Evolutionary conservation across 2,797 vertebrate species (phyloP).

Genomic region (Phataginus tetradactyla): DNA sequence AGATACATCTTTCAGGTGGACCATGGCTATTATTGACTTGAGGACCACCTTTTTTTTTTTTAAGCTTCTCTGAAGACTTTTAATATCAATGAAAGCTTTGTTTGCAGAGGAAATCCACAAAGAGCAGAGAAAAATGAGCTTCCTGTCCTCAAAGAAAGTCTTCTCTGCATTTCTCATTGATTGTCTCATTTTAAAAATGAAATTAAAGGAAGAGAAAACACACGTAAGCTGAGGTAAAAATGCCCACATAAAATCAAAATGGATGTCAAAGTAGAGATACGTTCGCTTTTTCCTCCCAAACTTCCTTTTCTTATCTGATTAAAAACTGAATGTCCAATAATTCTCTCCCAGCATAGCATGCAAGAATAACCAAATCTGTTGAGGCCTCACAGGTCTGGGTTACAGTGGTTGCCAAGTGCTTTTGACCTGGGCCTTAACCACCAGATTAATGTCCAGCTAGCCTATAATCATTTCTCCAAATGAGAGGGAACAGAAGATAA

Average conservation of each 20-base stretch:
- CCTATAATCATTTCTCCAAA: constrained; percentile 52
- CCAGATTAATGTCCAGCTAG: constrained; percentile 32
- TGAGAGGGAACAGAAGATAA: constrained; percentile 36
- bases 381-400: constrained; percentile 6
- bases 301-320: constrained; percentile 43
- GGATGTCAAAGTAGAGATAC: constrained; percentile 22
- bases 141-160: constrained; percentile 36
- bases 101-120: constrained; percentile 29
- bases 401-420: constrained; percentile 55
- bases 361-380: constrained; percentile 55
- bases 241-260: neutral
- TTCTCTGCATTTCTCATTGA: constrained; percentile 21
- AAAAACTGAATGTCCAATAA: constrained; percentile 45
- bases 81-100: constrained; percentile 29
- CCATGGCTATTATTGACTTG: constrained; percentile 35
- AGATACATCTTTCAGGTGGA: constrained; percentile 42
- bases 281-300: neutral
- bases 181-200: constrained; percentile 57
- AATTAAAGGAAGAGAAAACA: constrained; percentile 52
- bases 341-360: constrained; percentile 36
- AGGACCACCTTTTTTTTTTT: neutral
- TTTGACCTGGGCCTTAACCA: constrained; percentile 8
- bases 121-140: constrained; percentile 39
- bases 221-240: constrained; percentile 21
- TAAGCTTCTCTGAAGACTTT: constrained; percentile 45